phyloP scores from a whole-genome alignment of 64 coral and sea anemone genomes.

The Cladopsammia gracilis region DNA sequence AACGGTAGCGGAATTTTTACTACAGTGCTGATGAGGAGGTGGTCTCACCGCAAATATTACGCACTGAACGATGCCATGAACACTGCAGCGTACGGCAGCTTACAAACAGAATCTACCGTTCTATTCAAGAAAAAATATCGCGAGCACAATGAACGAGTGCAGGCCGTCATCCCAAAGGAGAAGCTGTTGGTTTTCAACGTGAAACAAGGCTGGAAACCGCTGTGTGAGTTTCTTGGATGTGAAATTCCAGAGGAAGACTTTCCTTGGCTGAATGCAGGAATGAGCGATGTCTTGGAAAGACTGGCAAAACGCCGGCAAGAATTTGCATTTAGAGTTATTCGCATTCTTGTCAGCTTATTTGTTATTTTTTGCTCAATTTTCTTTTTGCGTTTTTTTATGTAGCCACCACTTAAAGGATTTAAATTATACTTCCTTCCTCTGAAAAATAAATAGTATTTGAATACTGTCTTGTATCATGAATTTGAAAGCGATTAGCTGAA shows the following conservation, averaged over 20 bases:
- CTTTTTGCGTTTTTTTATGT: no score
- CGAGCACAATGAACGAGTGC: slow-evolving; percentile 42
- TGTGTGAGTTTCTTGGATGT: slow-evolving; percentile 38
- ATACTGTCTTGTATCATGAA: no score
- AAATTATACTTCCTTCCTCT: no score
- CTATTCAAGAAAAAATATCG: slow-evolving; percentile 13
- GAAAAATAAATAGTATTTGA: no score
- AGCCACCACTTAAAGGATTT: no score
- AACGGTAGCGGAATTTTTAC: neutral
- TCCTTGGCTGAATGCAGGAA: neutral
- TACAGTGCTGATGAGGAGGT: neutral
- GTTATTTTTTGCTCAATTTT: no score
- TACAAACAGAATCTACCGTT: neutral
- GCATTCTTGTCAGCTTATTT: no score
- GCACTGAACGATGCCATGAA: neutral
- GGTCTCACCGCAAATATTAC: neutral
- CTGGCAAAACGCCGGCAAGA: no score
- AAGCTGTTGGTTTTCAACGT: slow-evolving; percentile 39
- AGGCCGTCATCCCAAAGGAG: slow-evolving; percentile 2
- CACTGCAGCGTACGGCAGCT: neutral
- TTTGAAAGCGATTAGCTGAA: no score
- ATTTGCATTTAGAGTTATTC: no score
- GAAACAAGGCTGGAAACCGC: slow-evolving; percentile 59
- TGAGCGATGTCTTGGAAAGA: no score
- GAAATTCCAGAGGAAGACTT: slow-evolving; percentile 34